These are phyloP conservation scores for Galaxias olidus DNA, from an alignment of 2,797 vertebrate genomes.

Conservation along the genomic window DNA sequence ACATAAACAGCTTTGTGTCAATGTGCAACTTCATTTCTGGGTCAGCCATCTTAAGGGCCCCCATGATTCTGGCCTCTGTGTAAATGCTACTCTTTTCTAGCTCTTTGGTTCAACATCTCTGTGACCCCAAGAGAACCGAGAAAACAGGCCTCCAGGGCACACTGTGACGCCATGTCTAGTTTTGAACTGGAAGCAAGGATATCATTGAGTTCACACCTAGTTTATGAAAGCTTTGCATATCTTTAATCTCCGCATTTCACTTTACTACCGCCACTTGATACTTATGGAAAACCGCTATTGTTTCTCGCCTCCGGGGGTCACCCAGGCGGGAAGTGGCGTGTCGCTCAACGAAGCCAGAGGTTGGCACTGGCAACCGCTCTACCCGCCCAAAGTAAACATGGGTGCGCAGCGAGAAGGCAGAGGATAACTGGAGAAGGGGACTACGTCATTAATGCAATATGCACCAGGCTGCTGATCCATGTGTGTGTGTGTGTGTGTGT, in stretches of 20 bases:
- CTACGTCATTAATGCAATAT: too few species aligned
- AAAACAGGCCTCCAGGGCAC: too few species aligned
- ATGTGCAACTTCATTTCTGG: neutral
- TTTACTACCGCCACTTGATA: conserved; percentile 67
- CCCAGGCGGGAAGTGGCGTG: conserved; percentile 59
- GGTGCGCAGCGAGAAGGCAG: conserved; percentile 23
- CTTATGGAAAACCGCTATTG: conserved; percentile 80
- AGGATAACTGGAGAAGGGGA: conserved; percentile 13
- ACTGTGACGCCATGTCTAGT: conserved; percentile 19
- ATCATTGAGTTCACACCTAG: conserved; percentile 53
- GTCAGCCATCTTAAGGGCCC: too few species aligned
- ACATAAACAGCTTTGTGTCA: too few species aligned
- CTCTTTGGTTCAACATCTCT: neutral
- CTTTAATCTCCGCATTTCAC: conserved; percentile 75
- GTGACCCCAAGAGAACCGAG: neutral
- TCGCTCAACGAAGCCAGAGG: conserved; percentile 5
- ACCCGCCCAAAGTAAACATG: conserved; percentile 57
- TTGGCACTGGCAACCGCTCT: conserved; percentile 42
- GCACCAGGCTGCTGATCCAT: too few species aligned
- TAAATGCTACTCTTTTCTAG: too few species aligned
- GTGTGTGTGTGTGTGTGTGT: too few species aligned
- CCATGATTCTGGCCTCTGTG: too few species aligned
- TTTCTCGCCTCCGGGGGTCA: conserved; percentile 72
- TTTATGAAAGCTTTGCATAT: conserved; percentile 56
- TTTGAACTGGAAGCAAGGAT: conserved; percentile 29